Conservation (phyloP, 2,888 invertebrate genomes). For the Tillus elongatus region DNA sequence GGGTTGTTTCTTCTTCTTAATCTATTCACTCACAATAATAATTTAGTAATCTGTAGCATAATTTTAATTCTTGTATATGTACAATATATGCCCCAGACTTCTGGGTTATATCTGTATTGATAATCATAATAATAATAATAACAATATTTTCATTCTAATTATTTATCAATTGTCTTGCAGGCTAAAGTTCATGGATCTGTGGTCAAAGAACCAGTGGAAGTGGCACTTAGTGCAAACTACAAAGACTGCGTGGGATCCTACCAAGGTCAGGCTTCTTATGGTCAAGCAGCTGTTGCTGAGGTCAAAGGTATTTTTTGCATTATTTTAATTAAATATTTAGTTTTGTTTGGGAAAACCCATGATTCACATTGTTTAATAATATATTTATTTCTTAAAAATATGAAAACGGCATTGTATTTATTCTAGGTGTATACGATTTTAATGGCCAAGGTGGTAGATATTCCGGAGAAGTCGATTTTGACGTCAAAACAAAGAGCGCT, state of each 20-base stretch:
- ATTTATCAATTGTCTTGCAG: too few species aligned
- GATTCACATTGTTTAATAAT: too few species aligned
- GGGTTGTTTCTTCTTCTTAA: too few species aligned
- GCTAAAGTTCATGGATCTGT: conserved; percentile 36
- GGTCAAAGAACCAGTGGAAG: conserved; percentile 34
- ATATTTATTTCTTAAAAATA: too few species aligned
- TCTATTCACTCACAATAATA: too few species aligned
- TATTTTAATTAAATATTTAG: too few species aligned
- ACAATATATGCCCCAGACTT: too few species aligned
- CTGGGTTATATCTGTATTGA: too few species aligned
- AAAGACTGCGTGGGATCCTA: conserved; percentile 21
- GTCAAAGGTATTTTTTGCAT: conserved; percentile 30
- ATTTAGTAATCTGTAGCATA: too few species aligned
- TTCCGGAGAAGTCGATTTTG: conserved; percentile 43
- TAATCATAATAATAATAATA: not conserved
- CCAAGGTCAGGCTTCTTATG: conserved; percentile 23
- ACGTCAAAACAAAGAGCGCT: conserved; percentile 49
- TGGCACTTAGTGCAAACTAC: conserved; percentile 25
- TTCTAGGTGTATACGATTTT: conserved; percentile 41
- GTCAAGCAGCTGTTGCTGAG: conserved; percentile 31
- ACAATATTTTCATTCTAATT: conserved; percentile 4
- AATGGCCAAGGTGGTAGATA: conserved; percentile 35
- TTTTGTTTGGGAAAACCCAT: too few species aligned
- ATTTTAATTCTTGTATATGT: too few species aligned
- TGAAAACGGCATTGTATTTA: too few species aligned